Evolutionary conservation across 2,113 vertebrate species (phyloP).

Genomic region (Garra rufa): DNA sequence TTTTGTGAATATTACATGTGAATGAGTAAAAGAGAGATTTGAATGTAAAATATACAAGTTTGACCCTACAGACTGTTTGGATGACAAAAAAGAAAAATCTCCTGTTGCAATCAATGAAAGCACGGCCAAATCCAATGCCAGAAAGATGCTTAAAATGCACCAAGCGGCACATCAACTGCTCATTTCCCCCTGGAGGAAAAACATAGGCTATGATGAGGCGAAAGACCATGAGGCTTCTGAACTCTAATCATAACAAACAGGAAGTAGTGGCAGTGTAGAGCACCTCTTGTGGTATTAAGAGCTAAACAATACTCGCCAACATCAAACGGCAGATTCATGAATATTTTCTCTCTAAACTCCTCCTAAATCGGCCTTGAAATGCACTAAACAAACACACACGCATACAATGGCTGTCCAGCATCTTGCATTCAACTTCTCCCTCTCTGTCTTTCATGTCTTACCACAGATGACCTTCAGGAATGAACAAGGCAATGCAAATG

Average conservation of each 20-base stretch:
- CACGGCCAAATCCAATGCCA: conserved; percentile 1
- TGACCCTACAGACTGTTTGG: not conserved
- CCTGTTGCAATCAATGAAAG: not conserved
- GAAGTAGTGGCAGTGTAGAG: conserved; percentile 12
- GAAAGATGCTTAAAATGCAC: conserved; percentile 20
- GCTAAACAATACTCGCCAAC: conserved; percentile 37
- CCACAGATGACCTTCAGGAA: conserved; percentile 56
- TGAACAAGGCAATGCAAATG: not conserved
- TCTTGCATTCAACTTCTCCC: conserved; percentile 48
- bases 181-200: conserved; percentile 4
- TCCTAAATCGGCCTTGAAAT: conserved; percentile 38
- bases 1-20: not conserved
- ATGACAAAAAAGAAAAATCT: not conserved
- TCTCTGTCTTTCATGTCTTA: conserved; percentile 59
- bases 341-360: conserved; percentile 38
- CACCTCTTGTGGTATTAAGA: conserved; percentile 34
- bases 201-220: conserved; percentile 4
- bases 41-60: not conserved
- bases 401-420: conserved; percentile 23
- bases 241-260: conserved; percentile 44
- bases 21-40: not conserved
- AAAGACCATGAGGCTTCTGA: conserved; percentile 3
- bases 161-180: conserved; percentile 18
- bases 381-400: not conserved
- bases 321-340: conserved; percentile 46